phyloP scores from a whole-genome alignment of 35 echinoderm and acorn worm genomes.

The Strongylocentrotus purpuratus region DNA sequence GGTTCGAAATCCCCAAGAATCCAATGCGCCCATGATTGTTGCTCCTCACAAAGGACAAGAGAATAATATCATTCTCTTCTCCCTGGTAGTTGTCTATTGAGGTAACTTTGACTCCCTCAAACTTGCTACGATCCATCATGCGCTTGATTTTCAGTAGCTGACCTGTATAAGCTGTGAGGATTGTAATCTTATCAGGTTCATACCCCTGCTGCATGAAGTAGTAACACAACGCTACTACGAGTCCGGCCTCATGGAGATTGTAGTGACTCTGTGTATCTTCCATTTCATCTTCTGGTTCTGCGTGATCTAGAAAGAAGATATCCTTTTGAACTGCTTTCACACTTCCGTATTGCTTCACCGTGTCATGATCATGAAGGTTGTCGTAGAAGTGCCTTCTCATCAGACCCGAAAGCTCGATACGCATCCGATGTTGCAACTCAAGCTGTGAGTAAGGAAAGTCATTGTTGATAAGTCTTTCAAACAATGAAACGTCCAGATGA shows the following conservation, averaged over 20 bases:
- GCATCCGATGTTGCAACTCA: constrained; percentile 83
- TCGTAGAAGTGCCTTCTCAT: constrained; percentile 79
- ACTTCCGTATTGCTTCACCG: constrained; percentile 51
- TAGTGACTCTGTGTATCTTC: constrained; percentile 72
- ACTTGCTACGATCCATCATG: constrained; percentile 55
- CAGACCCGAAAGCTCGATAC: constrained; percentile 72
- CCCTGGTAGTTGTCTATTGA: constrained; percentile 82
- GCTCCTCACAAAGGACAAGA: constrained; percentile 89
- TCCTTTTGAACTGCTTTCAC: constrained; percentile 67
- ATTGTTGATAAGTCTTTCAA: constrained; percentile 91
- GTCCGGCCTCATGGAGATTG: constrained; percentile 77
- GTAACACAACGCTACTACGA: constrained; percentile 67
- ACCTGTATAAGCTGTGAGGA: constrained; percentile 83
- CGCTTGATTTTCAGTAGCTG: constrained; percentile 66
- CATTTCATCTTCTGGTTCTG: constrained; percentile 43
- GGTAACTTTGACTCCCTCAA: constrained; percentile 68
- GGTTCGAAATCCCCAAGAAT: constrained; percentile 85
- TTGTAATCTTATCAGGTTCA: constrained; percentile 60
- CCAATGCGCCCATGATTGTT: constrained; percentile 88
- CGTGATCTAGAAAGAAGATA: constrained; percentile 86
- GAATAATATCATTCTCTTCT: constrained; percentile 98
- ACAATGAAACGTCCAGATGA: constrained; percentile 81
- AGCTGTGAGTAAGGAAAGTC: constrained; percentile 64
- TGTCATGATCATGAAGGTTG: constrained; percentile 69
- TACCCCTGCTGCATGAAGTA: constrained; percentile 85